Evolutionary conservation across 2,113 vertebrate species (phyloP).

Genomic region (Nanorana parkeri): DNA sequence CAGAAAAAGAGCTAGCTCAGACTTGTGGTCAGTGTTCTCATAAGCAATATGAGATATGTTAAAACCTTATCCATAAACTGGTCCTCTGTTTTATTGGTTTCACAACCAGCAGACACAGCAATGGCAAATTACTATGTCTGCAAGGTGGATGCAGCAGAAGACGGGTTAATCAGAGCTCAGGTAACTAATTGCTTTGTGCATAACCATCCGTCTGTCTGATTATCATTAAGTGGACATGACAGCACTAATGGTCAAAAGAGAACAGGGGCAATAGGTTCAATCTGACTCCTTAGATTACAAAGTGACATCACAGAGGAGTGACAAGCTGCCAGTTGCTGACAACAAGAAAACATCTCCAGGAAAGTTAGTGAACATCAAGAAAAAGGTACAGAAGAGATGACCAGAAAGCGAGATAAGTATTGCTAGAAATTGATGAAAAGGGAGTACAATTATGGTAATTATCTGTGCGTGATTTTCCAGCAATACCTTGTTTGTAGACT

Average conservation of each 20-base stretch:
- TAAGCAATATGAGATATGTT: neutral
- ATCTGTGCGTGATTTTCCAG: neutral
- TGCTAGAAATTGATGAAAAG: neutral
- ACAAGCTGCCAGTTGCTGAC: constrained; percentile 27
- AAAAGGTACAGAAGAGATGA: constrained; percentile 29
- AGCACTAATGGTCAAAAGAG: neutral
- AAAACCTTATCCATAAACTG: neutral
- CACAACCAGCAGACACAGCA: neutral
- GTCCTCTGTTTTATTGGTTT: constrained; percentile 3
- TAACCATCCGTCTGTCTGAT: constrained; percentile 33
- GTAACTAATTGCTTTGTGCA: constrained; percentile 36
- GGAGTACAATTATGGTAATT: neutral
- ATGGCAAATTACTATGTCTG: constrained; percentile 21
- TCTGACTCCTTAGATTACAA: constrained; percentile 52
- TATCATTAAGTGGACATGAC: constrained; percentile 35
- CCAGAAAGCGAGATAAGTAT: neutral
- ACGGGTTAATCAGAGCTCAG: constrained; percentile 34
- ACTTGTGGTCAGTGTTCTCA: constrained; percentile 2
- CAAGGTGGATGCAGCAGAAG: neutral
- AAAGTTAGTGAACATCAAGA: constrained; percentile 42
- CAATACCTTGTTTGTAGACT: neutral
- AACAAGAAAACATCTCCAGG: constrained; percentile 24
- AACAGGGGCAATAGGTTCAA: constrained; percentile 33
- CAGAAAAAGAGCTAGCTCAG: neutral
- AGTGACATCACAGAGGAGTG: constrained; percentile 50